These are phyloP conservation scores for Semaprochilodus insignis DNA, from an alignment of 2,797 vertebrate genomes.

Conservation along the genomic window DNA sequence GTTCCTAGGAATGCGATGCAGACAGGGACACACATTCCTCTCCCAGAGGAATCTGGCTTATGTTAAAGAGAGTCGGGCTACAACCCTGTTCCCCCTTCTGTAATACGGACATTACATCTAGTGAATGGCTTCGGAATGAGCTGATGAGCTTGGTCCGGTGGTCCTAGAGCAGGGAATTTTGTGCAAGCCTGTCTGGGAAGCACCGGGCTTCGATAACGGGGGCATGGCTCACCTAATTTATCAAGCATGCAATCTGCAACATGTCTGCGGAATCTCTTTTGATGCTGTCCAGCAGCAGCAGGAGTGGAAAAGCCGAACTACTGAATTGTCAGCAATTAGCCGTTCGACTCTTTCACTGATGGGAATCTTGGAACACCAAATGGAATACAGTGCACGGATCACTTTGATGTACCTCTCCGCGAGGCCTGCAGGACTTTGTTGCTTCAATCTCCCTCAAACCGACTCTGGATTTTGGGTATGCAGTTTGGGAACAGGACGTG, in stretches of 20 bases:
- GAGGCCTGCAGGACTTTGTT: neutral
- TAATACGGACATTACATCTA: neutral
- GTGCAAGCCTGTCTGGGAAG: neutral
- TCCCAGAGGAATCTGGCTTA: constrained; percentile 42
- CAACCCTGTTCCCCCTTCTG: neutral
- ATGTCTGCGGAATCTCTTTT: neutral
- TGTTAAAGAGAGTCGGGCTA: neutral
- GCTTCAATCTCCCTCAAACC: neutral
- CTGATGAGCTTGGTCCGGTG: neutral
- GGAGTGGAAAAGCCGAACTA: neutral
- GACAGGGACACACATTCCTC: constrained; percentile 43
- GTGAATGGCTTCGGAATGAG: neutral
- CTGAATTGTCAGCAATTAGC: neutral
- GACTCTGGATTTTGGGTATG: neutral
- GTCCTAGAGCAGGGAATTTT: neutral
- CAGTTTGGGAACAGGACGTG: neutral
- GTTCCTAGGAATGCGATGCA: constrained; percentile 27
- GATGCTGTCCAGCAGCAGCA: neutral
- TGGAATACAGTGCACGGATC: neutral
- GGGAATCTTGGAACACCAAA: neutral
- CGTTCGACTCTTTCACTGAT: neutral
- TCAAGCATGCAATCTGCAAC: neutral
- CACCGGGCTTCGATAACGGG: neutral
- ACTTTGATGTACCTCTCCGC: neutral
- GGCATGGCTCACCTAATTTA: neutral